These are phyloP conservation scores for Malurus melanocephalus DNA, from an alignment of 2,113 vertebrate genomes.

Conservation along the genomic window DNA sequence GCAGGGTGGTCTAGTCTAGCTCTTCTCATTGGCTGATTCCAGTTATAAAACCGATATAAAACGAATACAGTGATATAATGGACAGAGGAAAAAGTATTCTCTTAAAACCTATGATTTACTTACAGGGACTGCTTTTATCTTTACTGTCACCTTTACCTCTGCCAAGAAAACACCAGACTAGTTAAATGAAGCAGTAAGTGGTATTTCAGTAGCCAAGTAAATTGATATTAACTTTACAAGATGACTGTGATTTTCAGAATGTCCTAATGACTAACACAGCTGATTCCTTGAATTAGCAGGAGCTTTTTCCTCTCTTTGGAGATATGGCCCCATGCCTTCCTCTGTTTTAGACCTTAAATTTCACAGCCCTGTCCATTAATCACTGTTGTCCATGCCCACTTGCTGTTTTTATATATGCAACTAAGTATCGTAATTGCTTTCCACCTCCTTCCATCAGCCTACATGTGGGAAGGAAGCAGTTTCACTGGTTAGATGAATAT, in stretches of 20 bases:
- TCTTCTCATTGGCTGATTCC: conserved; percentile 48
- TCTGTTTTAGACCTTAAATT: conserved; percentile 46
- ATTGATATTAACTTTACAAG: conserved; percentile 69
- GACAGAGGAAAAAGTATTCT: conserved; percentile 52
- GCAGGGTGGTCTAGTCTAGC: conserved; percentile 68
- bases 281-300: conserved; percentile 55
- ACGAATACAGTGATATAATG: conserved; percentile 61
- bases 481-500: conserved; percentile 21
- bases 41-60: conserved; percentile 59
- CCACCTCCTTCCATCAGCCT: conserved; percentile 7
- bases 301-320: conserved; percentile 24
- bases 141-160: conserved; percentile 64
- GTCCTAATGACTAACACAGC: conserved; percentile 58
- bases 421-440: neutral
- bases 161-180: conserved; percentile 67
- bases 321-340: conserved; percentile 23
- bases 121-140: conserved; percentile 75
- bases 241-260: conserved; percentile 65
- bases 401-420: conserved; percentile 43
- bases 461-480: conserved; percentile 2
- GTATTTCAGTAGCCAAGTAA: conserved; percentile 63
- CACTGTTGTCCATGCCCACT: conserved; percentile 37
- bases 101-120: conserved; percentile 70
- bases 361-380: conserved; percentile 34
- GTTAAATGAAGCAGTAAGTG: conserved; percentile 63